These are phyloP conservation scores for Lepeophtheirus nordmannii DNA, from an alignment of 2,888 invertebrate species.

Conservation along the genomic window DNA sequence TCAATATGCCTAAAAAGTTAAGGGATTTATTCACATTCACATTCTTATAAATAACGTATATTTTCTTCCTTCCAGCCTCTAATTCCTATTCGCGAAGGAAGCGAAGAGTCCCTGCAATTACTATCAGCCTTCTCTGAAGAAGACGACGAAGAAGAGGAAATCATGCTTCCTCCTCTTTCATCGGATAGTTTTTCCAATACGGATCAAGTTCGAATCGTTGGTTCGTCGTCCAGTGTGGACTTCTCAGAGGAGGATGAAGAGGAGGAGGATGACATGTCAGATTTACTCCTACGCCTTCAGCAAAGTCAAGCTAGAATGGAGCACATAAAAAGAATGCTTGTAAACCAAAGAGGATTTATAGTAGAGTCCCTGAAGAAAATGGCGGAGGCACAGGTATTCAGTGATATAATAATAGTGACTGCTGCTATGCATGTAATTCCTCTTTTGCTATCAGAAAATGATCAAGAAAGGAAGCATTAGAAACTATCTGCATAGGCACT, in stretches of 20 bases:
- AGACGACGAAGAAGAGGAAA: background rate
- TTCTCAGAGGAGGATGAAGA: constrained; percentile 10
- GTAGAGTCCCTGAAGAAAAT: constrained; percentile 13
- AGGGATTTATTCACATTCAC: too few species aligned
- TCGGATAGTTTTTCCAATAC: background rate
- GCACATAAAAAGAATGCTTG: constrained; percentile 16
- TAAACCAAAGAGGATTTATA: constrained; percentile 21
- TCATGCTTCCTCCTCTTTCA: background rate
- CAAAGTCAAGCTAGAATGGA: constrained; percentile 19
- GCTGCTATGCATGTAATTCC: background rate
- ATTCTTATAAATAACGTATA: background rate
- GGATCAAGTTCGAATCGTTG: constrained; percentile 3
- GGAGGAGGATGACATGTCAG: constrained; percentile 5
- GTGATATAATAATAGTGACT: background rate
- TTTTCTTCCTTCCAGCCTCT: background rate
- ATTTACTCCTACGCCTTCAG: constrained; percentile 1
- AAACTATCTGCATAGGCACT: too few species aligned
- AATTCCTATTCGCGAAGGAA: constrained; percentile 3
- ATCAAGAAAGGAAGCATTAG: background rate
- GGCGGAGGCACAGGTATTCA: constrained; percentile 1
- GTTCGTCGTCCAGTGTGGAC: background rate
- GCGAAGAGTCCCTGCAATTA: background rate
- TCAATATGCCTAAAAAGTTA: too few species aligned
- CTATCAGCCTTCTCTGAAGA: background rate
- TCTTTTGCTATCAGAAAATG: background rate